A percentile compares a stretch with the other conserved stretches of the same genome.
These are phyloP conservation scores for Abrostola tripartita DNA, from an alignment of 2,888 invertebrate genomes.

Conservation along the genomic window DNA sequence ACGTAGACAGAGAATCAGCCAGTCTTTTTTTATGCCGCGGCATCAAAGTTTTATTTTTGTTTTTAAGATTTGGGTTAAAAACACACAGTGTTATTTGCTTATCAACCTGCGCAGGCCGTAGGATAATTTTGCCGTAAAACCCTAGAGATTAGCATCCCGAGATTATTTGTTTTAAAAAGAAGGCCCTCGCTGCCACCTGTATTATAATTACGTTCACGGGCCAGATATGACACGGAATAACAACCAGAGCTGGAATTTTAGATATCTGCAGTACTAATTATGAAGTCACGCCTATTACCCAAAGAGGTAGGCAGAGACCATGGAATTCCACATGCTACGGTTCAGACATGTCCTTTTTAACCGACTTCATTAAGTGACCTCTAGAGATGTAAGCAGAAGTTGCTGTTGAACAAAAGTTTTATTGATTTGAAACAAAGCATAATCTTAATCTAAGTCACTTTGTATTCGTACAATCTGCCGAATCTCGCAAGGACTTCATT, in stretches of 20 bases:
- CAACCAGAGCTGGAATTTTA: neutral
- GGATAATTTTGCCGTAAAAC: constrained; percentile 7
- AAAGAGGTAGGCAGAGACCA: too few species aligned
- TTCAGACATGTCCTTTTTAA: too few species aligned
- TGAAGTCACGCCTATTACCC: too few species aligned
- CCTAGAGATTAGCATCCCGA: constrained; percentile 4
- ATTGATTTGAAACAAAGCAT: too few species aligned
- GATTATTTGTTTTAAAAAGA: constrained; percentile 5
- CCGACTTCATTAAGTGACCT: too few species aligned
- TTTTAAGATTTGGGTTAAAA: constrained; percentile 48
- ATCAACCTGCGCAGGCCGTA: constrained; percentile 26
- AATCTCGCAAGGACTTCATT: constrained; percentile 6
- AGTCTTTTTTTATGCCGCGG: constrained; percentile 36
- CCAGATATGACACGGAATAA: neutral
- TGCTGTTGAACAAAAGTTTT: too few species aligned
- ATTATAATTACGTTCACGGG: neutral
- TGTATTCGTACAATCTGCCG: too few species aligned
- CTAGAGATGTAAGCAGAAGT: too few species aligned
- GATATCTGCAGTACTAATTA: too few species aligned
- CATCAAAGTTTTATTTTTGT: constrained; percentile 52
- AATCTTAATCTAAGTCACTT: too few species aligned
- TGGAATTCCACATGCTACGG: too few species aligned
- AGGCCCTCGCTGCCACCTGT: neutral
- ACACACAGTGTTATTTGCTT: constrained; percentile 42
- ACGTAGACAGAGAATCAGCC: constrained; percentile 43